Percentiles rank a stretch among this genome's conserved stretches.
These are phyloP conservation scores for Sebastes dallii DNA, from an alignment of 2,797 vertebrate species.

Conservation along the genomic window DNA sequence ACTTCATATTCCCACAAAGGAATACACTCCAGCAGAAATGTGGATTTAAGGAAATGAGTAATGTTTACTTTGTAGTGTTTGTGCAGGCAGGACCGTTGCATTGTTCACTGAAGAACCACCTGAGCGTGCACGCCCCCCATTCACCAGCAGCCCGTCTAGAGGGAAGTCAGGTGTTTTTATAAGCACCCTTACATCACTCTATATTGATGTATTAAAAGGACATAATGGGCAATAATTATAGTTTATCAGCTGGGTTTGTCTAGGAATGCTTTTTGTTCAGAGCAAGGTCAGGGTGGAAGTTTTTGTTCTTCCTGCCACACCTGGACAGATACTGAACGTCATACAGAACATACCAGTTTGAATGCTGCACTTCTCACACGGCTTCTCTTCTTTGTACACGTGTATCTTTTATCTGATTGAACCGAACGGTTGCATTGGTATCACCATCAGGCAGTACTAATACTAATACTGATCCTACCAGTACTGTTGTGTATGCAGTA, in stretches of 20 bases:
- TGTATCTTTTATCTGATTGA: neutral
- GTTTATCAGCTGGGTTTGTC: constrained; percentile 24
- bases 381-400: neutral
- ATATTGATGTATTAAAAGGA: constrained; percentile 18
- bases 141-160: neutral
- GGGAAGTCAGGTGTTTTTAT: constrained; percentile 59
- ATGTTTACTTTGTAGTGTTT: constrained; percentile 72
- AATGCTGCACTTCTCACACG: neutral
- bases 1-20: constrained; percentile 42
- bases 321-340: constrained; percentile 25
- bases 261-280: constrained; percentile 18
- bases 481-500: neutral
- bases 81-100: constrained; percentile 44
- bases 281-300: constrained; percentile 14
- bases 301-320: constrained; percentile 44
- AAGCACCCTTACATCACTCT: constrained; percentile 28
- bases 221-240: constrained; percentile 32
- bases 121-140: constrained; percentile 34
- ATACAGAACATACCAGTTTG: neutral
- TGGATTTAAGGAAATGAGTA: constrained; percentile 67
- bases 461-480: neutral
- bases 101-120: constrained; percentile 68
- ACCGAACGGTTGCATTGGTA: neutral
- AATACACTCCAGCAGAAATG: constrained; percentile 58
- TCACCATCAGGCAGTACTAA: neutral